Evolutionary conservation across 2,888 invertebrate genomes (phyloP).

Genomic region (Agrochola lychnidis): DNA sequence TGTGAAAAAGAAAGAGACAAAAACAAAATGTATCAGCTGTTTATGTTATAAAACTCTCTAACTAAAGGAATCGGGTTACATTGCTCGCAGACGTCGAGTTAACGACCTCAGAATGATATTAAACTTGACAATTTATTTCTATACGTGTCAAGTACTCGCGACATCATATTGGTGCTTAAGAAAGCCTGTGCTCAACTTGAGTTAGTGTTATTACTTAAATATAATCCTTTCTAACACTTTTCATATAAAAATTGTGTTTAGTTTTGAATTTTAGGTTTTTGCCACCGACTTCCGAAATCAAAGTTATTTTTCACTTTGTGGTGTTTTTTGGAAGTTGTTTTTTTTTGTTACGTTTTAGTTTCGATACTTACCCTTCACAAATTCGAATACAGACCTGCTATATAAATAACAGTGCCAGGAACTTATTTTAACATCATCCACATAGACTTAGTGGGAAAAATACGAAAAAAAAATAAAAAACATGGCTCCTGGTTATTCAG

Average conservation of each 20-base stretch:
- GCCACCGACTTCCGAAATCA: too few species aligned
- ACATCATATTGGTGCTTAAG: conserved; percentile 48
- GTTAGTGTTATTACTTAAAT: conserved; percentile 12
- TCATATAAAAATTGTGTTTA: not conserved
- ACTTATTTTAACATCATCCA: too few species aligned
- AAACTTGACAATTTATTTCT: conserved; percentile 62
- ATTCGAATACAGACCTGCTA: too few species aligned
- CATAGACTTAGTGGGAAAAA: too few species aligned
- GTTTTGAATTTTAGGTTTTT: too few species aligned
- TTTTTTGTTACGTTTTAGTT: too few species aligned
- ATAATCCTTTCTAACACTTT: not conserved
- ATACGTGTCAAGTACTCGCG: conserved; percentile 40
- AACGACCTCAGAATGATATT: conserved; percentile 53
- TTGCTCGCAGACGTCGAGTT: conserved; percentile 36
- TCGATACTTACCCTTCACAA: too few species aligned
- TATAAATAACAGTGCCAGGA: too few species aligned
- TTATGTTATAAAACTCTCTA: conserved; percentile 25
- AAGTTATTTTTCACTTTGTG: too few species aligned
- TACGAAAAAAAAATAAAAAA: too few species aligned
- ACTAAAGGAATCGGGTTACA: conserved; percentile 48
- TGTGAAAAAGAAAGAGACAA: conserved; percentile 9
- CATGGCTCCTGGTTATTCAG: too few species aligned
- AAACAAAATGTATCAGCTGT: conserved; percentile 36
- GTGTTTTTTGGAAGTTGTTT: too few species aligned
- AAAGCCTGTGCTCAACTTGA: conserved; percentile 27